A percentile compares a stretch with the other conserved stretches of the same genome.
Conservation (phyloP, 2,113 vertebrate species). For the Boulengeromyrus knoepffleri region DNA sequence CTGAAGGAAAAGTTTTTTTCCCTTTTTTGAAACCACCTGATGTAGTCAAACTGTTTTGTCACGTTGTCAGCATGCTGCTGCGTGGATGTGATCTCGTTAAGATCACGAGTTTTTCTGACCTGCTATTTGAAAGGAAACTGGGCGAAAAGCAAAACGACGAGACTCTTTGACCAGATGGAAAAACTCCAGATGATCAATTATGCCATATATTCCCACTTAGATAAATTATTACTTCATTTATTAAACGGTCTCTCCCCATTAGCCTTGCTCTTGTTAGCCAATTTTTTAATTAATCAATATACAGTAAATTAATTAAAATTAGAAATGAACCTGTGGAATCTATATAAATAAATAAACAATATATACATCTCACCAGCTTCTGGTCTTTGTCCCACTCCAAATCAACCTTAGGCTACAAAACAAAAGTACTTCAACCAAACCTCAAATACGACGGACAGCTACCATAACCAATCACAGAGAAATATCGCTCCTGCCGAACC, state of each 20-base stretch:
- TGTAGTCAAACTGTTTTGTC: neutral
- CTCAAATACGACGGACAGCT: neutral
- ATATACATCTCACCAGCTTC: slow-evolving; percentile 22
- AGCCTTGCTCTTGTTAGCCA: neutral
- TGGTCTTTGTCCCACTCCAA: slow-evolving; percentile 22
- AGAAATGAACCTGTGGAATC: neutral
- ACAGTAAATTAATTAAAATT: neutral
- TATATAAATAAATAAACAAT: neutral
- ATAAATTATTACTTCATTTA: neutral
- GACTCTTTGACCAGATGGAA: neutral
- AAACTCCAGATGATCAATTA: neutral
- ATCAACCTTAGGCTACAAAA: neutral
- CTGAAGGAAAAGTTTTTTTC: neutral
- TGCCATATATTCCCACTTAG: neutral
- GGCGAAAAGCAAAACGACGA: neutral
- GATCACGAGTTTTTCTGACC: neutral
- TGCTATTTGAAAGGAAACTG: neutral
- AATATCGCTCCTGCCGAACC: neutral
- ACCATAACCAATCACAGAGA: slow-evolving; percentile 9
- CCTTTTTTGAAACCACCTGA: neutral
- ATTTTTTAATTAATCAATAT: neutral
- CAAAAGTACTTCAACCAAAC: slow-evolving; percentile 18
- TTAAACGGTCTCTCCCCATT: neutral
- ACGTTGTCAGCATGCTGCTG: neutral
- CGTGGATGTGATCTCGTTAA: neutral